Evolutionary conservation across 2,797 vertebrate genomes (phyloP).

Genomic region (Falco berigora): DNA sequence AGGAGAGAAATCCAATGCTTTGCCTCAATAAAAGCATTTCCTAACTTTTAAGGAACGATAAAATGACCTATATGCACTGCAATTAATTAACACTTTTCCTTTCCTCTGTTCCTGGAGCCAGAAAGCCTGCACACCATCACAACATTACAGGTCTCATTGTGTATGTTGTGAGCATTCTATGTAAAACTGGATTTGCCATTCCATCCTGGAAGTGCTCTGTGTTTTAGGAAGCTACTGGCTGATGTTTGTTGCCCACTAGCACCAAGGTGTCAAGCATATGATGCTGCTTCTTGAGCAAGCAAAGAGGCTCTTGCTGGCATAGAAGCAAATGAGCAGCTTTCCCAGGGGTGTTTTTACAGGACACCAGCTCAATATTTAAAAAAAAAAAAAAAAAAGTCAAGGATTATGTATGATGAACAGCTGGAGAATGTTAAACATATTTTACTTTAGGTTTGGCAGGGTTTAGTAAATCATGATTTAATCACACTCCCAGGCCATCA

Average conservation of each 20-base stretch:
- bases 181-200: neutral
- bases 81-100: neutral
- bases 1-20: neutral
- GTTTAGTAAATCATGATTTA: slow-evolving; percentile 63
- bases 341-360: slow-evolving; percentile 13
- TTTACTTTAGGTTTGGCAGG: slow-evolving; percentile 67
- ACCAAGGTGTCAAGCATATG: slow-evolving; percentile 9
- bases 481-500: slow-evolving; percentile 47
- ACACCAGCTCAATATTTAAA: slow-evolving; percentile 1
- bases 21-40: neutral
- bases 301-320: neutral
- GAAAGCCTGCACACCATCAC: neutral
- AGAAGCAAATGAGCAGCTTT: slow-evolving; percentile 10
- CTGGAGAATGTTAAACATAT: slow-evolving; percentile 65
- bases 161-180: neutral
- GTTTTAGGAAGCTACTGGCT: neutral
- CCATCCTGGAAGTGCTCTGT: neutral
- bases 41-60: neutral
- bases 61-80: neutral
- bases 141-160: neutral
- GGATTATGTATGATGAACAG: slow-evolving; percentile 63
- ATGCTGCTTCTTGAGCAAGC: neutral
- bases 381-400: slow-evolving; percentile 41
- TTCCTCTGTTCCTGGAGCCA: neutral
- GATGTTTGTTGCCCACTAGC: neutral